A percentile compares a stretch with the other conserved stretches of the same genome.
phyloP scores from a whole-genome alignment of 2,113 vertebrate genomes.

The Glaucidium brasilianum region DNA sequence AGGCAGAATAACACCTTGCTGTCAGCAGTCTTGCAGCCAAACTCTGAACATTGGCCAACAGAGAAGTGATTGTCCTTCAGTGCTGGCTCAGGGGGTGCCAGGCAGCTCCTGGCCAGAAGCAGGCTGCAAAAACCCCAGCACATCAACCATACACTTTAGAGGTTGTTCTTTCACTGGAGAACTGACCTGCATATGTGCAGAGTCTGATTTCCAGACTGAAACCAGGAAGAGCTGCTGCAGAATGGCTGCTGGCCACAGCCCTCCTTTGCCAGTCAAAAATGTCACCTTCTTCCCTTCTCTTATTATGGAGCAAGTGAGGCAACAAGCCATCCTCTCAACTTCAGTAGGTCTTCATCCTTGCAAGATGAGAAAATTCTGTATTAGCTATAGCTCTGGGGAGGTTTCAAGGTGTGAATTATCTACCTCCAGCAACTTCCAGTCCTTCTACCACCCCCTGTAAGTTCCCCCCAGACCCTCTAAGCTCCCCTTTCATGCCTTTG shows the following conservation, averaged over 20 bases:
- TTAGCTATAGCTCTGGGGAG: background rate
- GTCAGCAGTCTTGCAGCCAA: background rate
- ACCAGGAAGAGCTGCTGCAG: background rate
- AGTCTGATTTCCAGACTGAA: background rate
- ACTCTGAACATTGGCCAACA: accelerated
- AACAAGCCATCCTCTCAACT: background rate
- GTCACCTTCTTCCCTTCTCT: background rate
- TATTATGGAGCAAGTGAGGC: background rate
- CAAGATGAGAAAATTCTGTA: background rate
- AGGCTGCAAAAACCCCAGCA: background rate
- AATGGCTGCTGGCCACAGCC: background rate
- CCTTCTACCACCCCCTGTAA: background rate
- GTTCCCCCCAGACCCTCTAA: no score
- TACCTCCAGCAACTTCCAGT: background rate
- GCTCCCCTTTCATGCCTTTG: background rate
- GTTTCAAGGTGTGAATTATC: background rate
- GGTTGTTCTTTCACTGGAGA: background rate
- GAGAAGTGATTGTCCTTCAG: background rate
- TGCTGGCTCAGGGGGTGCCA: no score
- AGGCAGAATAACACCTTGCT: background rate
- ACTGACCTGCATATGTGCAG: background rate
- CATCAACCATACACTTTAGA: no score
- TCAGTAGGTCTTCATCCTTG: background rate
- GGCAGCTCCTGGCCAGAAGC: background rate
- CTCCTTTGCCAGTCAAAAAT: background rate